Evolutionary conservation across 2,888 invertebrate species (phyloP).

Genomic region (Cryptosula pallasiana): DNA sequence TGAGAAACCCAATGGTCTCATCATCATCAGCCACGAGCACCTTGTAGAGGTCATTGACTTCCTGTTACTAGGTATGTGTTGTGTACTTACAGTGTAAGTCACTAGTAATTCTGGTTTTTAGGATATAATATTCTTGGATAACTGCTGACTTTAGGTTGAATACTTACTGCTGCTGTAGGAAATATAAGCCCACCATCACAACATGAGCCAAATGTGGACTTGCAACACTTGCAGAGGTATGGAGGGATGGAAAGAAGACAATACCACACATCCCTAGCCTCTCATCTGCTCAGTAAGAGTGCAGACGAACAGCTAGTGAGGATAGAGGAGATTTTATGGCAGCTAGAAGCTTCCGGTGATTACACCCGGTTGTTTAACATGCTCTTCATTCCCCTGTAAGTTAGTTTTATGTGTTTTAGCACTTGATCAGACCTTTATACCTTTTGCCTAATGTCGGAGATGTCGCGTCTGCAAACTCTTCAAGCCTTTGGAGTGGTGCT

Average conservation of each 20-base stretch:
- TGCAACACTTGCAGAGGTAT: background rate
- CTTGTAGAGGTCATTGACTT: slow-evolving; percentile 35
- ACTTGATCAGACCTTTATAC: no score
- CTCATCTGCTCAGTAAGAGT: background rate
- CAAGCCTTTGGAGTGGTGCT: no score
- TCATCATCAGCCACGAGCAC: slow-evolving; percentile 42
- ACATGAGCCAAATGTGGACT: slow-evolving; percentile 30
- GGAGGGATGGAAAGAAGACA: slow-evolving; percentile 14
- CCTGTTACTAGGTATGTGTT: slow-evolving; percentile 41
- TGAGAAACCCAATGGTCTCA: slow-evolving; percentile 39
- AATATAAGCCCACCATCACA: slow-evolving; percentile 34
- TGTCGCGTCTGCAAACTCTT: no score
- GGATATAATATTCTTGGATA: no score
- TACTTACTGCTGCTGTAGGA: slow-evolving; percentile 31
- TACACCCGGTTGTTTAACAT: slow-evolving; percentile 32
- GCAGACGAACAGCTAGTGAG: slow-evolving; percentile 31
- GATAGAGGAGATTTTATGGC: slow-evolving; percentile 45
- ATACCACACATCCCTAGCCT: background rate
- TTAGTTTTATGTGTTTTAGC: no score
- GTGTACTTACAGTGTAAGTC: no score
- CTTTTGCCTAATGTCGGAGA: no score
- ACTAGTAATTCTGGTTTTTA: no score
- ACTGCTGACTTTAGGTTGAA: no score
- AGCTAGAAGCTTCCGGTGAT: slow-evolving; percentile 40
- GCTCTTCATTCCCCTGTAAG: slow-evolving; percentile 39